Evolutionary conservation across 2,797 vertebrate species (phyloP).

Genomic region (Ptychobarbus kaznakovi): DNA sequence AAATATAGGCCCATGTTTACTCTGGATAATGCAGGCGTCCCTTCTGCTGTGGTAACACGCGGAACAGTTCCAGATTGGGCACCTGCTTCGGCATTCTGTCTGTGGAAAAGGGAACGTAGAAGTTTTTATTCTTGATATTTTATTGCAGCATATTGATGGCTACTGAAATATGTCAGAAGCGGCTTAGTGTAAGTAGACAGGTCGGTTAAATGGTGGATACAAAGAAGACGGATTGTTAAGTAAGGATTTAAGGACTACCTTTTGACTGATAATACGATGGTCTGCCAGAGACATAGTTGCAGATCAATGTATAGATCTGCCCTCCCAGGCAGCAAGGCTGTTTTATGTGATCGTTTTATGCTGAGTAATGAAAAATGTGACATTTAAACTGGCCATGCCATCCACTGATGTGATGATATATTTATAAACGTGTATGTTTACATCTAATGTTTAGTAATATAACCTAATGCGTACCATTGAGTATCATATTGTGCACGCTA

Average conservation of each 20-base stretch:
- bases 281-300: neutral
- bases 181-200: neutral
- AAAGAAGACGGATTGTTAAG: neutral
- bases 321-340: neutral
- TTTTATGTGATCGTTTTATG: constrained; percentile 16
- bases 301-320: neutral
- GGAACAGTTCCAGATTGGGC: neutral
- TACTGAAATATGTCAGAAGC: neutral
- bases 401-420: constrained; percentile 20
- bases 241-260: neutral
- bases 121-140: neutral
- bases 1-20: neutral
- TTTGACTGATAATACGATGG: neutral
- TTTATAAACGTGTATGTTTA: constrained; percentile 39
- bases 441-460: constrained; percentile 27
- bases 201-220: neutral
- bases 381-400: constrained; percentile 35
- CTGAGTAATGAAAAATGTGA: constrained; percentile 20
- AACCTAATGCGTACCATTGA: neutral
- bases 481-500: neutral
- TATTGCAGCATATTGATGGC: neutral
- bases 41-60: neutral
- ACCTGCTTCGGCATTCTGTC: neutral
- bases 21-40: neutral
- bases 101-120: neutral